Base-by-base conservation (phyloP, 2,888 invertebrate genomes). In the Uloborus plumipes region DNA sequence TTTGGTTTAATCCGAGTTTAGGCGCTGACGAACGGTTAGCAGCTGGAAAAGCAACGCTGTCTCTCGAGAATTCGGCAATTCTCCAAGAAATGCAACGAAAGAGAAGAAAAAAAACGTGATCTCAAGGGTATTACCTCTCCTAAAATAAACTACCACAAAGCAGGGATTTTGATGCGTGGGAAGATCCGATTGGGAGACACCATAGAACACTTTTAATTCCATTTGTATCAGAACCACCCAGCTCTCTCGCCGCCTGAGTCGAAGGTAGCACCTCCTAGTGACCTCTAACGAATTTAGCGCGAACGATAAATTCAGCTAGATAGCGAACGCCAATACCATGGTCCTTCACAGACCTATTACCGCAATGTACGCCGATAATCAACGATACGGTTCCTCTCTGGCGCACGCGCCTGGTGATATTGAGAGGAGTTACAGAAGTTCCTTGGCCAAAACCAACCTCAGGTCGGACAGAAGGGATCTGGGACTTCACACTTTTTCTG, bases 311-410 rank as follows among this genome's bases (percentile, higher is more conserved):
- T 64, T 64, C 49, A 39, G 64, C 18, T 9, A 64, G n/a, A 18
- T n/a, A 16, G 15, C 39, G 20, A 18, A n/a, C 15, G 3, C 0
- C 11, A 51, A 59, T 20, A 65, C 20, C n/a, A 76, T 76, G 66
- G 70, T 76, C 50, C 26, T 62, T 13, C 72, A 77, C 69, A 76
- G 84, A 59, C 86, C 86, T 7, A 70, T 84, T 47, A 77, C 74
- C n/a, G 51, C 16, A 14, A 86, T 85, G 74, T 86, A 86, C 80
- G 82, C 74, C 59, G 84, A 86, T 70, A 85, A 86, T 58, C 85
- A 86, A 69, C 76, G 84, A 16, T 86, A 76, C 53, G 86, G 86
- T 39, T 84, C 84, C 16, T 83, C 84, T 15, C 73, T 86, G 31
- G 85, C 85, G 16, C 82, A 82, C 39, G 76, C 69, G 14, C 47